Evolutionary conservation across 2,113 vertebrate species (phyloP).

Genomic region (Ginglymostoma cirratum): DNA sequence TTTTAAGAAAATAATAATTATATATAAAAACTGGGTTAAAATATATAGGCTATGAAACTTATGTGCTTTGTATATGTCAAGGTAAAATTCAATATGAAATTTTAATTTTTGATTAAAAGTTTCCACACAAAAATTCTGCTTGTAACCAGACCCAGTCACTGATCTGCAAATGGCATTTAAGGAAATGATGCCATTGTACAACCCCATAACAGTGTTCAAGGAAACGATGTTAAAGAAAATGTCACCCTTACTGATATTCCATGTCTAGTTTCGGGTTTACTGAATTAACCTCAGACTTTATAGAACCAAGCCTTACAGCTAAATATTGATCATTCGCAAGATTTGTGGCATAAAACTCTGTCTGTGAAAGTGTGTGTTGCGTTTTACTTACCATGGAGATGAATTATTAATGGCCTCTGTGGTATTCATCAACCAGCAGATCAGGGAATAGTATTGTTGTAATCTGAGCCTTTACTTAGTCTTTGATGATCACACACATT

Average conservation of each 20-base stretch:
- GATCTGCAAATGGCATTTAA: background rate
- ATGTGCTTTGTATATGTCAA: background rate
- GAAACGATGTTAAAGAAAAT: background rate
- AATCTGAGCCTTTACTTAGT: conserved; percentile 13
- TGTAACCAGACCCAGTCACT: background rate
- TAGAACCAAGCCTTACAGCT: background rate
- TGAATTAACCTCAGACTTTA: conserved; percentile 20
- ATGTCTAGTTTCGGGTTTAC: background rate
- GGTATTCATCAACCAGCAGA: background rate
- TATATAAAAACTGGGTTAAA: background rate
- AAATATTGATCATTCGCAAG: conserved; percentile 19
- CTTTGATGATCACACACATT: background rate
- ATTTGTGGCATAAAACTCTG: conserved; percentile 27
- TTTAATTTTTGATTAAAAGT: background rate
- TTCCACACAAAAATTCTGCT: background rate
- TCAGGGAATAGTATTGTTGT: background rate
- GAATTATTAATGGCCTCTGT: conserved; percentile 30
- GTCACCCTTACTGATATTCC: background rate
- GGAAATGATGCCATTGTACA: background rate
- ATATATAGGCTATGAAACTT: background rate
- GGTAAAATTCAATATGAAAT: background rate
- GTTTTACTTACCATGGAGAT: conserved; percentile 24
- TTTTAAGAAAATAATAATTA: background rate
- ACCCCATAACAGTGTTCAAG: background rate
- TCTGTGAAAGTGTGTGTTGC: conserved; percentile 9